Evolutionary conservation across 2,797 vertebrate species (phyloP).

Genomic region (Vespertilio murinus): DNA sequence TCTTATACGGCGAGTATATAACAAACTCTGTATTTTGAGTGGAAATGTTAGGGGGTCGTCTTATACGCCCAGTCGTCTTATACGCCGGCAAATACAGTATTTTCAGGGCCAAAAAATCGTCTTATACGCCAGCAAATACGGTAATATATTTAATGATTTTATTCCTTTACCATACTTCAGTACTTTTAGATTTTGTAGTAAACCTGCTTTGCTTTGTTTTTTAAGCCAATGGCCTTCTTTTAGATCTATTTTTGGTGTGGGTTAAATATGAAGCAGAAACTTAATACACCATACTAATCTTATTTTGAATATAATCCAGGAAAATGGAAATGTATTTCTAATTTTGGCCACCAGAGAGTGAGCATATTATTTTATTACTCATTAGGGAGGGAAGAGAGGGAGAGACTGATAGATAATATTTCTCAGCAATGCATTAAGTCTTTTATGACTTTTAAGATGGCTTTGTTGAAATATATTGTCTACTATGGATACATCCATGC

Average conservation of each 20-base stretch:
- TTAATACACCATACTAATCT: background rate
- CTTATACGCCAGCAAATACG: too few relatives aligned
- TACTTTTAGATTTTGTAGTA: background rate
- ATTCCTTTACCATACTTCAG: background rate
- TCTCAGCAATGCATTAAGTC: background rate
- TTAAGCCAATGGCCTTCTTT: slow-evolving; percentile 16
- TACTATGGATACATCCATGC: background rate
- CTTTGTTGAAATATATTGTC: background rate
- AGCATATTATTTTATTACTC: slow-evolving; percentile 35
- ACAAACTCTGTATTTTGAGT: too few relatives aligned
- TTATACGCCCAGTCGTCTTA: too few relatives aligned
- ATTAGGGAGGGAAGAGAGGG: background rate
- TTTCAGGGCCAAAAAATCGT: too few relatives aligned
- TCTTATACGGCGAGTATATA: too few relatives aligned
- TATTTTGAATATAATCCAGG: slow-evolving; percentile 45
- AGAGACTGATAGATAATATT: background rate
- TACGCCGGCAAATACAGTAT: too few relatives aligned
- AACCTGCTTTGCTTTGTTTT: background rate
- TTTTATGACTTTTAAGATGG: background rate
- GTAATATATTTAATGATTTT: slow-evolving; percentile 23
- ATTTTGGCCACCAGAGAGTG: slow-evolving; percentile 67
- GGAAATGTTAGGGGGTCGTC: too few relatives aligned
- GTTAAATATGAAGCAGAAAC: slow-evolving; percentile 55
- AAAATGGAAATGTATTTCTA: slow-evolving; percentile 58
- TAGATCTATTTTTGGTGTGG: slow-evolving; percentile 48